Evolutionary conservation across 2,888 invertebrate genomes (phyloP), one percentile per base, ranked within the genome.

Genomic region (Trisateles emortualis): DNA sequence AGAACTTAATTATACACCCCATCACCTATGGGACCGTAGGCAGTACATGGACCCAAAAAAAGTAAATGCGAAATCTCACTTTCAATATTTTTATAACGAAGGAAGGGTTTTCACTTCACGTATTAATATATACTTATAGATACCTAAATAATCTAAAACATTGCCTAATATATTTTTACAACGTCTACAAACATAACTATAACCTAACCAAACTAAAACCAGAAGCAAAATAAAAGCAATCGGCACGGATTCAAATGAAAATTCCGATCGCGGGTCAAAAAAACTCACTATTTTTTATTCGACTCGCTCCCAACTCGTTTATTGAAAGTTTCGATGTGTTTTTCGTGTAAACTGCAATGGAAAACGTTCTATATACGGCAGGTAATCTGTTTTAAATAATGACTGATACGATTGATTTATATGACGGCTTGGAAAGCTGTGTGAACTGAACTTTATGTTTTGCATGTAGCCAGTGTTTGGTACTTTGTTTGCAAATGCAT

Each of bases 251-350:
- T 67, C 48, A 42, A 72, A 70, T 64, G 61, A 64, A 70, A 71
- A 67, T 73, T 64, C 68, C 59, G 47, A 39, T 32, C 44, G 36
- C 26, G 51, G 40, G 8, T 33, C 14, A 32, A 44, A 63, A 59
- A 51, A 35, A 32, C 11, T 5, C 8, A 5, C 16, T 16, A 47
- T 59, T 53, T 69, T 67, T 45, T 35, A 22, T 59, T 46, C 39
- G 35, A 48, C 38, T 10, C 32, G 14, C 38, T 33, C 40, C 22
- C 29, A 26, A 47, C 46, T 19, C 56, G 59, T 62, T 62, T 69
- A 69, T 63, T 72, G 62, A 65, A 69, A 66, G 58, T 54, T 57
- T 57, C 50, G 38, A 72, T 66, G 59, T 63, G 57, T 72, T 62
- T 72, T 65, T 65, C 70, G 46, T 65, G 73, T 72, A 65, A 65